phyloP scores from a whole-genome alignment of 2,113 vertebrate genomes.

The sheep (Ovis aries) region DNA sequence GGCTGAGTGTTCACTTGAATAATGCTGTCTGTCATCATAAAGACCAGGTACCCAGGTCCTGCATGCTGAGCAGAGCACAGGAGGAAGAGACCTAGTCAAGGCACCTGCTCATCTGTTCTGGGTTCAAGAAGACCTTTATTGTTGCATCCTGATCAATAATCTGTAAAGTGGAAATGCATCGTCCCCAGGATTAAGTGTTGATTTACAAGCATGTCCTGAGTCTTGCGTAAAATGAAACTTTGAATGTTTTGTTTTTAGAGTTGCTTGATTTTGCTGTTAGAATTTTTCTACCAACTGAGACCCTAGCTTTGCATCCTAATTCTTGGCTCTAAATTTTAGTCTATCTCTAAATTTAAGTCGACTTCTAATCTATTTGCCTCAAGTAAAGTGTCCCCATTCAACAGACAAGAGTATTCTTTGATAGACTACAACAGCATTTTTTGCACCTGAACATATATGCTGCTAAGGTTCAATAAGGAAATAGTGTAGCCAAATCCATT shows the following conservation, averaged over 20 bases:
- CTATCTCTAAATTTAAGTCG: not conserved
- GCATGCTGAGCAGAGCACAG: rapidly evolving
- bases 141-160: not conserved
- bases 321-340: not conserved
- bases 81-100: not conserved
- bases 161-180: not conserved
- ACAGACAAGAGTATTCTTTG: not conserved
- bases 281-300: not conserved
- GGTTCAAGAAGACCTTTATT: not conserved
- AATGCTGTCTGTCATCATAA: rapidly evolving
- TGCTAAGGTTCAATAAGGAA: not conserved
- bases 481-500: not conserved
- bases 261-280: not conserved
- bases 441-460: not conserved
- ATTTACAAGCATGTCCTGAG: too few species aligned
- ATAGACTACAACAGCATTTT: not conserved
- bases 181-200: not conserved
- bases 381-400: not conserved
- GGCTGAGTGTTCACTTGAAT: not conserved
- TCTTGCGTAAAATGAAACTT: not conserved
- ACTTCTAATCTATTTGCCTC: not conserved
- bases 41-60: not conserved
- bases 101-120: not conserved
- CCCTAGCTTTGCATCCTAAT: not conserved
- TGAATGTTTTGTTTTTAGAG: not conserved